Evolutionary conservation across 2,797 vertebrate species (phyloP).

Genomic region (Pseudomugil gertrudae): DNA sequence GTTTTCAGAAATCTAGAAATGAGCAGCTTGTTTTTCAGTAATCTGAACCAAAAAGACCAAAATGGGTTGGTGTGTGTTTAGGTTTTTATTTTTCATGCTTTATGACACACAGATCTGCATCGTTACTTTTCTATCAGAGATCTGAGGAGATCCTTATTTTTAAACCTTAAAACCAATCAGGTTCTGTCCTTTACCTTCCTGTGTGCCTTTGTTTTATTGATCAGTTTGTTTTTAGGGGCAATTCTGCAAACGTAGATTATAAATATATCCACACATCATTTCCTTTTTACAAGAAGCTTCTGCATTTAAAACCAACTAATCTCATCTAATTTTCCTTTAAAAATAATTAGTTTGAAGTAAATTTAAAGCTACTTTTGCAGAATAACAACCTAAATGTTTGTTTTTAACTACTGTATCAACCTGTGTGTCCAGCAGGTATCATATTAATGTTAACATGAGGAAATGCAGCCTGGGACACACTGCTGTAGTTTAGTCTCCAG

Average conservation of each 20-base stretch:
- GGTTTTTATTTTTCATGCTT: too few relatives aligned
- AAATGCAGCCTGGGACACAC: conserved; percentile 36
- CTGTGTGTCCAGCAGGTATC: conserved; percentile 38
- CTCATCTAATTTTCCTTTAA: background rate
- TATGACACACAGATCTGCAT: too few relatives aligned
- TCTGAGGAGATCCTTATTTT: background rate
- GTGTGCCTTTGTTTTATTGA: conserved; percentile 4
- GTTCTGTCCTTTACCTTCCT: conserved; percentile 6
- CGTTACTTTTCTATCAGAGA: too few relatives aligned
- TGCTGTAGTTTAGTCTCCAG: conserved; percentile 35
- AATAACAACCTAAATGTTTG: conserved; percentile 14
- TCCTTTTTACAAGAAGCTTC: background rate
- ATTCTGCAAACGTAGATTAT: conserved; percentile 20
- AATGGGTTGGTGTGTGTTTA: too few relatives aligned
- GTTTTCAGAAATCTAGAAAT: too few relatives aligned
- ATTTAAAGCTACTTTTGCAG: conserved; percentile 30
- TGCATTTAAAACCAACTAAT: background rate
- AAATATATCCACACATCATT: background rate
- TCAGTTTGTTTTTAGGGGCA: background rate
- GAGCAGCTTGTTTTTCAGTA: too few relatives aligned
- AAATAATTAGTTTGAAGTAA: background rate
- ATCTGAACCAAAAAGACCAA: too few relatives aligned
- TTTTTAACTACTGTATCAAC: conserved; percentile 18
- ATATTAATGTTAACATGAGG: background rate
- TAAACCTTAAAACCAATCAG: background rate